Conservation (phyloP, 1,140 invertebrate species). For the Dolichoris vasculosae region DNA sequence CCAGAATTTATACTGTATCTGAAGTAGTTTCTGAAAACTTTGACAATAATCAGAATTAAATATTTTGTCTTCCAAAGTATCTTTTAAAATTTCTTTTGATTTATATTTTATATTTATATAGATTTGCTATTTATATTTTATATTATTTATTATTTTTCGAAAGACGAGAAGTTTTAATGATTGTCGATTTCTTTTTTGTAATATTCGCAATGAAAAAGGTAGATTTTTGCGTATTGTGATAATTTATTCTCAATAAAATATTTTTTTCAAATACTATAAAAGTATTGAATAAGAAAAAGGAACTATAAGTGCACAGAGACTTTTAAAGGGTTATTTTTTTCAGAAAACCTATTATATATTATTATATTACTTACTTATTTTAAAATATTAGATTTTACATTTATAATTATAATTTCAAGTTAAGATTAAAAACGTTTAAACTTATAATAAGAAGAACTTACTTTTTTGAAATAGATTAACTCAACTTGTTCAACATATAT, state of each 20-base stretch:
- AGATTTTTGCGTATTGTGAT: slow-evolving; percentile 2
- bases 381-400: too few species aligned
- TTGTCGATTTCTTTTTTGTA: slow-evolving; percentile 16
- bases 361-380: too few species aligned
- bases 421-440: too few species aligned
- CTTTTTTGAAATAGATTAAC: too few species aligned
- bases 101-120: too few species aligned
- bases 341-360: too few species aligned
- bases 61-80: slow-evolving; percentile 59
- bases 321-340: too few species aligned
- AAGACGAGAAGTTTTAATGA: slow-evolving; percentile 19
- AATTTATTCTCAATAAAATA: neutral
- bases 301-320: neutral
- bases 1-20: slow-evolving; percentile 43
- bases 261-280: neutral
- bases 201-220: slow-evolving; percentile 6
- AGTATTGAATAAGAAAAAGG: neutral
- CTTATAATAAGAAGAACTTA: neutral
- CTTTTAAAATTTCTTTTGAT: slow-evolving; percentile 39
- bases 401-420: too few species aligned
- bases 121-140: neutral
- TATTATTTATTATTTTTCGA: slow-evolving; percentile 52
- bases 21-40: slow-evolving; percentile 59
- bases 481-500: neutral
- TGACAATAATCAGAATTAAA: slow-evolving; percentile 69